Evolutionary conservation across 2,888 invertebrate genomes (phyloP).

Genomic region (Drosophila vallismaia): DNA sequence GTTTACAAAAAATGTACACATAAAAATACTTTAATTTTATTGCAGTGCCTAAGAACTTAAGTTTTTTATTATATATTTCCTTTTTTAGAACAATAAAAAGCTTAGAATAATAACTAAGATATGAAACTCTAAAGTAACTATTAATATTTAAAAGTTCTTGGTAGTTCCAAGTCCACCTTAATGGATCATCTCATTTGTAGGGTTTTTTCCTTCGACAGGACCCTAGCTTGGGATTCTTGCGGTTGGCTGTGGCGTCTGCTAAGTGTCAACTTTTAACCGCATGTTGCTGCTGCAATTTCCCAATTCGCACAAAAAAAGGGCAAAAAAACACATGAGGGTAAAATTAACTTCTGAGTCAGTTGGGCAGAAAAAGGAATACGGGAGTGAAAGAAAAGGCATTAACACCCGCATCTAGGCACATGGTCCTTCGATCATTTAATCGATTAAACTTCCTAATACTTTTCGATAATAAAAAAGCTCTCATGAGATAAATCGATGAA

Average conservation of each 20-base stretch:
- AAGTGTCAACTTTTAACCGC: slow-evolving; percentile 71
- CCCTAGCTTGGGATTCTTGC: slow-evolving; percentile 27
- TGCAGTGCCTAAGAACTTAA: too few relatives aligned
- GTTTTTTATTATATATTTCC: too few relatives aligned
- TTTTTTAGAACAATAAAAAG: too few relatives aligned
- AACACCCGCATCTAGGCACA: slow-evolving; percentile 68
- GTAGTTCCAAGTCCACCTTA: slow-evolving; percentile 6
- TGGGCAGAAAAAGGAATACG: background rate
- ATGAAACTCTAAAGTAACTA: too few relatives aligned
- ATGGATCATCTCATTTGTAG: slow-evolving; percentile 18
- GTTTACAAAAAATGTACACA: background rate
- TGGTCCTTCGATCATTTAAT: slow-evolving; percentile 36
- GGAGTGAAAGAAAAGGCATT: slow-evolving; percentile 25
- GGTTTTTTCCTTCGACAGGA: slow-evolving; percentile 9
- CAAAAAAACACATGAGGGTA: slow-evolving; percentile 17
- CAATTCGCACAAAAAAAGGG: slow-evolving; percentile 18
- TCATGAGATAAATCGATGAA: background rate
- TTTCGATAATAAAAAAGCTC: background rate
- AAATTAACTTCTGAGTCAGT: slow-evolving; percentile 40
- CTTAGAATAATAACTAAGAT: too few relatives aligned
- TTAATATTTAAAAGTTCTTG: background rate
- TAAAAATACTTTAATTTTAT: background rate
- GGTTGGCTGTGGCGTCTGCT: slow-evolving; percentile 69
- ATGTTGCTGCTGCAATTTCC: slow-evolving; percentile 32
- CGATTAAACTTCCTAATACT: too few relatives aligned